These are phyloP conservation scores for Dryomyza anilis DNA, from an alignment of 2,888 invertebrate genomes.

Conservation along the genomic window DNA sequence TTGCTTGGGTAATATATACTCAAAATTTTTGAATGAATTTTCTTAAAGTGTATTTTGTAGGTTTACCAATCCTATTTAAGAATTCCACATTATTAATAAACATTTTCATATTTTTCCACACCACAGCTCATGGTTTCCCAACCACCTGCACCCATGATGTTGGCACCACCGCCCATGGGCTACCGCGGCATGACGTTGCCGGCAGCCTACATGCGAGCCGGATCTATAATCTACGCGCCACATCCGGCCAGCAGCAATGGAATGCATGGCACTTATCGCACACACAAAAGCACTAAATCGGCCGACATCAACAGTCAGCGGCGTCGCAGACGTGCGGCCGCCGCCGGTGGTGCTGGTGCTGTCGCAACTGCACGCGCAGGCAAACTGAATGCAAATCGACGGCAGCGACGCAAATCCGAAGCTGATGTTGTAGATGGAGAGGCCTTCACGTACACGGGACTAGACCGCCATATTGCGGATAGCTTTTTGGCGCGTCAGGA, in stretches of 20 bases:
- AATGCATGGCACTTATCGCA: slow-evolving; percentile 48
- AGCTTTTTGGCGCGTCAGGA: slow-evolving; percentile 59
- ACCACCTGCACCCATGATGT: slow-evolving; percentile 34
- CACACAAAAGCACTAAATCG: slow-evolving; percentile 47
- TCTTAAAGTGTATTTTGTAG: not conserved
- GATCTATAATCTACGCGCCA: slow-evolving; percentile 46
- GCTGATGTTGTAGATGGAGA: slow-evolving; percentile 52
- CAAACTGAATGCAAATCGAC: slow-evolving; percentile 48
- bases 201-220: slow-evolving; percentile 46
- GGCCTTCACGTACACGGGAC: slow-evolving; percentile 57
- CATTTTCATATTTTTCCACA: no score
- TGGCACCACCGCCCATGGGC: slow-evolving; percentile 39
- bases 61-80: no score
- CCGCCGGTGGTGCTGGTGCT: slow-evolving; percentile 35
- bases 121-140: not conserved
- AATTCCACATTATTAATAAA: no score
- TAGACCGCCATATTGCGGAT: slow-evolving; percentile 59
- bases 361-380: slow-evolving; percentile 36
- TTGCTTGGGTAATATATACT: no score
- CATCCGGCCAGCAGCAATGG: slow-evolving; percentile 39
- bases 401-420: slow-evolving; percentile 59
- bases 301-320: slow-evolving; percentile 47
- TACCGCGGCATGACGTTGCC: slow-evolving; percentile 52
- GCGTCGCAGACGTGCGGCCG: slow-evolving; percentile 41
- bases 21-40: not conserved